A percentile compares a stretch with the other conserved stretches of the same genome.
These are phyloP conservation scores for Mobula birostris DNA, from an alignment of 2,113 vertebrate genomes.

Conservation along the genomic window DNA sequence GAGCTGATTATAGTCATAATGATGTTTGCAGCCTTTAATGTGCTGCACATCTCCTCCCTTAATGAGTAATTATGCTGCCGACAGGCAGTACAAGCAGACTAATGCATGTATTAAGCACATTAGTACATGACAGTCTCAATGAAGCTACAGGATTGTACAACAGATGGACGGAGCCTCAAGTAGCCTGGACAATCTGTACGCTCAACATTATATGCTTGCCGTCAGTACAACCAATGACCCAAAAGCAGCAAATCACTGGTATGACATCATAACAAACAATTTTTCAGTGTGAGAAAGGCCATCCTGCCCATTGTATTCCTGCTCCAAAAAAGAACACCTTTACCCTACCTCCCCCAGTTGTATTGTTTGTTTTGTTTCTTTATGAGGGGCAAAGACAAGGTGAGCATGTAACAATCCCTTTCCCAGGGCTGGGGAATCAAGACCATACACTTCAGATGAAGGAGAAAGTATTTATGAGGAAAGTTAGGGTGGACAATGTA, in stretches of 20 bases:
- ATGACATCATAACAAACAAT: not conserved
- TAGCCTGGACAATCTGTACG: not conserved
- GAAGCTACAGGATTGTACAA: not conserved
- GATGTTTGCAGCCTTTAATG: not conserved
- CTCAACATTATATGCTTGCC: not conserved
- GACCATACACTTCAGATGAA: no score
- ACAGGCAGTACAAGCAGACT: not conserved
- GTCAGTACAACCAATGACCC: not conserved
- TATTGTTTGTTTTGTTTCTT: no score
- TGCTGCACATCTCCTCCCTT: not conserved
- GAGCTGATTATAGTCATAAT: not conserved
- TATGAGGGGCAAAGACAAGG: no score
- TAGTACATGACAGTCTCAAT: conserved; percentile 10
- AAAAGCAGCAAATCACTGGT: not conserved
- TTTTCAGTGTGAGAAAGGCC: no score
- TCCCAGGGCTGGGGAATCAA: no score
- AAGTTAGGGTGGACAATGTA: no score
- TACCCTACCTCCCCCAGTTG: no score
- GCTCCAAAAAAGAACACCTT: no score
- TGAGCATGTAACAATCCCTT: no score
- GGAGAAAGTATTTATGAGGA: no score
- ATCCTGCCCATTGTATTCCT: no score
- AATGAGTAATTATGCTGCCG: not conserved
- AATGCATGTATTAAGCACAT: conserved; percentile 13
- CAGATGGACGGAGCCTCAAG: not conserved